Percentiles rank a stretch among this genome's conserved stretches.
These are phyloP conservation scores for Cardiocondyla obscurior DNA, from an alignment of 1,140 invertebrate genomes.

Conservation along the genomic window DNA sequence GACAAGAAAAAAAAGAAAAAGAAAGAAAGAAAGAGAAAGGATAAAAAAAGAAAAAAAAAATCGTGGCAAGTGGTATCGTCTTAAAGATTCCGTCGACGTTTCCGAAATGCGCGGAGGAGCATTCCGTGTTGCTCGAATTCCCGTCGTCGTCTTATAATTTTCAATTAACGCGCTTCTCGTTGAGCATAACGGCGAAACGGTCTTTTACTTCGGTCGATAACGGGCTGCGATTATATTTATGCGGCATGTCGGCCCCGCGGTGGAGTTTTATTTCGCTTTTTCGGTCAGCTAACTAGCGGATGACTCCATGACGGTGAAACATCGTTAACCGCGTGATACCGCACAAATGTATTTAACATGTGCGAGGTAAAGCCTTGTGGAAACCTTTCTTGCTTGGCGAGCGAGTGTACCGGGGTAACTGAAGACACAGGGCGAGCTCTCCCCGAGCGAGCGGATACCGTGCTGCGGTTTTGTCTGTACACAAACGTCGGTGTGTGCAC, in stretches of 20 bases:
- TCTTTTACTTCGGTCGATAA: background rate
- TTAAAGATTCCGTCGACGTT: background rate
- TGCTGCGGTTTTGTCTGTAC: conserved; percentile 41
- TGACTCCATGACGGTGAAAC: conserved; percentile 23
- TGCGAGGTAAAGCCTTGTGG: conserved; percentile 38
- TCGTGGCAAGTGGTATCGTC: background rate
- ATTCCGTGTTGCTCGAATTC: background rate
- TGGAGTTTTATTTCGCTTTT: background rate
- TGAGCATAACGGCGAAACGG: background rate
- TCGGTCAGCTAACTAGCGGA: background rate
- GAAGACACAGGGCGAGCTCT: conserved; percentile 41
- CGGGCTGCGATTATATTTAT: background rate
- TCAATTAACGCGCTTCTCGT: background rate
- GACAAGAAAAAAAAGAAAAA: too few species aligned
- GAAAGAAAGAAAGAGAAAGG: too few species aligned
- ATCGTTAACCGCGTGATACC: conserved; percentile 40
- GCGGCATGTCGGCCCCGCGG: background rate
- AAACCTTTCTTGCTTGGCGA: conserved; percentile 41
- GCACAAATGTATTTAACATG: conserved; percentile 52
- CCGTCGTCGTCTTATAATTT: background rate
- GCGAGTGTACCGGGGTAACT: conserved; percentile 31
- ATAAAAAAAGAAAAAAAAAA: too few species aligned
- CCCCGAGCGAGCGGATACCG: conserved; percentile 29
- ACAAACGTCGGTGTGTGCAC: conserved; percentile 28
- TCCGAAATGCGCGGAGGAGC: background rate